phyloP scores from a whole-genome alignment of 2,888 invertebrate genomes.

The Drosophila austrosaltans region DNA sequence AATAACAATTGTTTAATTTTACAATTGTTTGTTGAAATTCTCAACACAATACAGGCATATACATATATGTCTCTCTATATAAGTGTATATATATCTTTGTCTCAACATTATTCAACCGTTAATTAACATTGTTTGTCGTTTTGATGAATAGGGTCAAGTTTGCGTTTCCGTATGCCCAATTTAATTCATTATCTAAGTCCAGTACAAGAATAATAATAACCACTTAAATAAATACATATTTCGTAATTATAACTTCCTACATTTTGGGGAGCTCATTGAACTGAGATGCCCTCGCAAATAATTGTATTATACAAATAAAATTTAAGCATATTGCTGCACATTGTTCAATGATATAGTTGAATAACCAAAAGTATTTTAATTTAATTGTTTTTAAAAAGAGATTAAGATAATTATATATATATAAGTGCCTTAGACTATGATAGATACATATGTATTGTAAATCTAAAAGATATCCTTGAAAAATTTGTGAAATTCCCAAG shows the following conservation, averaged over 20 bases:
- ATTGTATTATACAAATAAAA: slow-evolving; percentile 41
- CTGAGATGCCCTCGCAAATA: slow-evolving; percentile 49
- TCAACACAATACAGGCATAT: neutral
- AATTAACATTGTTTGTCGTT: slow-evolving; percentile 16
- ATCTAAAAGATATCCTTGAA: no score
- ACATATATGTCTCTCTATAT: neutral
- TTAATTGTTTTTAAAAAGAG: no score
- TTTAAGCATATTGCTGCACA: slow-evolving; percentile 40
- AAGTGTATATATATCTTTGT: neutral
- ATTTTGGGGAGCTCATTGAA: slow-evolving; percentile 55
- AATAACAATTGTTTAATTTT: slow-evolving; percentile 5
- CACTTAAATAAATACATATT: slow-evolving; percentile 12
- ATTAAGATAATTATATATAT: no score
- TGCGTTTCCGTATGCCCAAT: slow-evolving; percentile 15
- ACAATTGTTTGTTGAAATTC: slow-evolving; percentile 1
- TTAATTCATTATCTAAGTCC: slow-evolving; percentile 16
- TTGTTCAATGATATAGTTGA: slow-evolving; percentile 41
- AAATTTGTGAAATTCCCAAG: no score
- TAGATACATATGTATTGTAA: no score
- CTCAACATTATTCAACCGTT: slow-evolving; percentile 5
- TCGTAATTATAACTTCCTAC: slow-evolving; percentile 46
- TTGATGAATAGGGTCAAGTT: slow-evolving; percentile 17
- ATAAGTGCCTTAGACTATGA: no score
- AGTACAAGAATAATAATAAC: neutral
- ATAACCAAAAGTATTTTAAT: no score